Evolutionary conservation across 2,797 vertebrate genomes (phyloP).

Genomic region (Silurus aristotelis): DNA sequence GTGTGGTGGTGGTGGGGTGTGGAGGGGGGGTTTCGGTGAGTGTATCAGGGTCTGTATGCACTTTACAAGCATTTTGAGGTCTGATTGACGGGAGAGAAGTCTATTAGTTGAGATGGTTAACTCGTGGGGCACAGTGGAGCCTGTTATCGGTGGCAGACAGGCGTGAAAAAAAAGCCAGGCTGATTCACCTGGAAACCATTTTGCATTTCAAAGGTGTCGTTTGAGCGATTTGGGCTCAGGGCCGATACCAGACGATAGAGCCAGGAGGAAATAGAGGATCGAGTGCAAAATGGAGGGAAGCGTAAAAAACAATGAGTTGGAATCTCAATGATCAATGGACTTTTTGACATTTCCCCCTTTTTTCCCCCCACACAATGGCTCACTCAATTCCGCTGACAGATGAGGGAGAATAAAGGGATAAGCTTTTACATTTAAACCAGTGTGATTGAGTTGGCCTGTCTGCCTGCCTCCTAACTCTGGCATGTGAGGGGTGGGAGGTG

Average conservation of each 20-base stretch:
- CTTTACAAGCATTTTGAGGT: constrained; percentile 74
- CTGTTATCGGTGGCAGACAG: constrained; percentile 81
- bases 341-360: constrained; percentile 50
- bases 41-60: constrained; percentile 48
- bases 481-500: constrained; percentile 15
- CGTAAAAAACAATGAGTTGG: constrained; percentile 57
- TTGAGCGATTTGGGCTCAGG: constrained; percentile 73
- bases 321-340: constrained; percentile 72
- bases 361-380: constrained; percentile 4
- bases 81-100: constrained; percentile 80
- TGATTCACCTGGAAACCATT: constrained; percentile 77
- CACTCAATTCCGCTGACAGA: constrained; percentile 44
- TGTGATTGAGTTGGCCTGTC: constrained; percentile 47
- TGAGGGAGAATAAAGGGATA: constrained; percentile 45
- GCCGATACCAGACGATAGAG: constrained; percentile 64
- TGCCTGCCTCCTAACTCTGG: constrained; percentile 21
- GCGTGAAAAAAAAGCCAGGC: constrained; percentile 69
- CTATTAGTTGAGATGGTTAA: constrained; percentile 84
- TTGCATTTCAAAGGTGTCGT: constrained; percentile 81
- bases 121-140: constrained; percentile 67
- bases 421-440: constrained; percentile 53
- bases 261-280: constrained; percentile 25
- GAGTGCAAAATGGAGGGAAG: constrained; percentile 22
- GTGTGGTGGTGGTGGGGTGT: not conserved
- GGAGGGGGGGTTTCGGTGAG: not conserved